Evolutionary conservation across 2,797 vertebrate genomes (phyloP).

Genomic region (Melanotaenia nigrans): DNA sequence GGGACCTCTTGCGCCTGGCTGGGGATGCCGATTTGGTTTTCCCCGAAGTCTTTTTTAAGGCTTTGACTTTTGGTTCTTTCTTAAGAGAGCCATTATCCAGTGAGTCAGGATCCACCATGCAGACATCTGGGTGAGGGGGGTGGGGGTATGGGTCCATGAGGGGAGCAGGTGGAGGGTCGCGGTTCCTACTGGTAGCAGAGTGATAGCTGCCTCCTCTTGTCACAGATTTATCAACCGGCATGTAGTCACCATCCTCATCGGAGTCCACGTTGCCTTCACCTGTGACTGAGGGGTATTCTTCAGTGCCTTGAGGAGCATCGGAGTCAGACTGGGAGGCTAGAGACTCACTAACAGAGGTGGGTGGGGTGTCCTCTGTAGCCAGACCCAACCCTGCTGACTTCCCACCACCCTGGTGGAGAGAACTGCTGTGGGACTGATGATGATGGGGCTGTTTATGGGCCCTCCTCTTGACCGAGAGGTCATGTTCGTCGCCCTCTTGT

Average conservation of each 20-base stretch:
- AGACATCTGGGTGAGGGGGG: constrained; percentile 93
- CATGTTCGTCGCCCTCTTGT: constrained; percentile 77
- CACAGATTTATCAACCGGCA: constrained; percentile 93
- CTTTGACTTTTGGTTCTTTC: constrained; percentile 90
- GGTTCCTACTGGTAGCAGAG: constrained; percentile 79
- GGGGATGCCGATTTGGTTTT: constrained; percentile 93
- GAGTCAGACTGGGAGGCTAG: constrained; percentile 96
- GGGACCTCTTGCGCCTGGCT: constrained; percentile 89
- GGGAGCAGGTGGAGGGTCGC: constrained; percentile 90
- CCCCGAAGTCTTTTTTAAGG: constrained; percentile 85
- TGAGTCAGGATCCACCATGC: constrained; percentile 96
- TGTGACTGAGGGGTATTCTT: constrained; percentile 91
- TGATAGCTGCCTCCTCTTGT: constrained; percentile 81
- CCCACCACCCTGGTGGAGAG: constrained; percentile 78
- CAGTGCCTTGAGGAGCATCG: constrained; percentile 90
- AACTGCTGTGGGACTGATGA: constrained; percentile 67
- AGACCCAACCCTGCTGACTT: constrained; percentile 75
- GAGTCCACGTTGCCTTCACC: constrained; percentile 93
- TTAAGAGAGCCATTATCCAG: constrained; percentile 85
- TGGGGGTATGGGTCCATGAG: constrained; percentile 89
- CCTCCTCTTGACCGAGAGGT: constrained; percentile 86
- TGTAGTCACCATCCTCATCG: constrained; percentile 94
- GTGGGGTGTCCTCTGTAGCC: constrained; percentile 92
- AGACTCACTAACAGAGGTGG: constrained; percentile 95
- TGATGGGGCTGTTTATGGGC: constrained; percentile 75